phyloP scores from a whole-genome alignment of 2,888 invertebrate species.

The Rotaria sp. region DNA sequence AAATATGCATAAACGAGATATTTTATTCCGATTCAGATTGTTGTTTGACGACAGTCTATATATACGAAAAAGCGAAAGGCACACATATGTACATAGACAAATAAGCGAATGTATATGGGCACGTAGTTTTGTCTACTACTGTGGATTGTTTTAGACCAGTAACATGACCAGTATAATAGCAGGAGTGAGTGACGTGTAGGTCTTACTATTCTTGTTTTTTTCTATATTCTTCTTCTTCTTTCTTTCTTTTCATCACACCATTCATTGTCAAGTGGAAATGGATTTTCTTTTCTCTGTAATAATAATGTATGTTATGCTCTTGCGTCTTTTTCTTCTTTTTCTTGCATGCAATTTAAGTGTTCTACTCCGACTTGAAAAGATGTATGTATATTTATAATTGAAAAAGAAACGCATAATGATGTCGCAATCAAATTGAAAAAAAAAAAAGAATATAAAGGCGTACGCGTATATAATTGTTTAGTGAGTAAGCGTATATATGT shows the following conservation, averaged over 20 bases:
- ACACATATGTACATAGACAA: constrained; percentile 7
- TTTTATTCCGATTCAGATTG: background rate
- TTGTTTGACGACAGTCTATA: constrained; percentile 19
- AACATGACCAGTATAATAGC: constrained; percentile 5
- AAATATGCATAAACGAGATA: background rate
- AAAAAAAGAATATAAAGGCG: background rate
- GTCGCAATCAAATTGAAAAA: background rate
- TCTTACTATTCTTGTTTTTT: background rate
- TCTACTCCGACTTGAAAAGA: background rate
- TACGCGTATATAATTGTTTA: background rate
- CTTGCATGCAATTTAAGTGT: background rate
- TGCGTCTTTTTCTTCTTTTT: background rate
- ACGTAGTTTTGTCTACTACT: background rate
- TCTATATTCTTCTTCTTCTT: background rate
- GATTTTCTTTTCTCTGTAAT: background rate
- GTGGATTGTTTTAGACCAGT: background rate
- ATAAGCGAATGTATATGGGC: background rate
- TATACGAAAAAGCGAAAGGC: constrained; percentile 17
- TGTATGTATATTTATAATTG: background rate
- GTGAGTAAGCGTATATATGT: background rate
- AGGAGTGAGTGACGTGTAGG: background rate
- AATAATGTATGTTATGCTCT: background rate
- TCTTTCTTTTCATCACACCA: constrained; percentile 1
- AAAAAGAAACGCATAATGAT: background rate
- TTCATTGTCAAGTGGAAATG: constrained; percentile 10